Evolutionary conservation across 2,888 invertebrate genomes (phyloP), one percentile per base, ranked within the genome.

Genomic region (Ormyrus pomaceus): DNA sequence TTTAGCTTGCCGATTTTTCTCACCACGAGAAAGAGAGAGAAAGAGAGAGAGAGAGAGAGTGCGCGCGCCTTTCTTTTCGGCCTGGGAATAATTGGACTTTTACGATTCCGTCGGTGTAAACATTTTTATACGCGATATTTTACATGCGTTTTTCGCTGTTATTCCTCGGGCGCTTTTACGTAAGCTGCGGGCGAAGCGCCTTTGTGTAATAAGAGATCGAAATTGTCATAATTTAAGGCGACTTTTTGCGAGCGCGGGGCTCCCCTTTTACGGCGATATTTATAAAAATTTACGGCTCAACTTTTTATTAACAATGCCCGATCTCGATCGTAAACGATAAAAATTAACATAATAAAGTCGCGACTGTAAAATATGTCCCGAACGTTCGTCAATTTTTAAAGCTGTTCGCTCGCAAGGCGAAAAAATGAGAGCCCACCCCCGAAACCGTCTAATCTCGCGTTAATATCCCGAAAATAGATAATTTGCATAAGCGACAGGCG

Each of bases 1-100:
- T 80, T 77, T 68, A 68, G 68, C 74, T 51, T 48, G 73, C 55
- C 70, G 71, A 77, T 81, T 81, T 81, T 81, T 81, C 71, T 81
- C 81, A 70, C 73, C 72, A 34, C 56, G 56, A 66, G 55, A 65
- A 50, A 53, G 56, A 56, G 66, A 19, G 56, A 66, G 55, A 65
- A 51, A 53, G 56, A 56, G 66, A 19, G 19, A 19, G n/a, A n/a
- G 56, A 66, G 55, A 65, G 58, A 53, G 56, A 56, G 66, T 46
- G 59, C 34, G 45, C 45, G 34, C 69, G 9, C 55, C 51, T 76
- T 71, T 59, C 48, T 71, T 65, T 51, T 19, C n/a, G n/a, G 46
- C 4, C 9, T 34, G 34, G 3, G 62, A 51, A 46, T 76, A 76
- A 76, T 75, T 72, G 69, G 80, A 71, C 66, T 76, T 80, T 80